Conservation (phyloP, 2,113 vertebrate species). For the Varanus komodoensis region DNA sequence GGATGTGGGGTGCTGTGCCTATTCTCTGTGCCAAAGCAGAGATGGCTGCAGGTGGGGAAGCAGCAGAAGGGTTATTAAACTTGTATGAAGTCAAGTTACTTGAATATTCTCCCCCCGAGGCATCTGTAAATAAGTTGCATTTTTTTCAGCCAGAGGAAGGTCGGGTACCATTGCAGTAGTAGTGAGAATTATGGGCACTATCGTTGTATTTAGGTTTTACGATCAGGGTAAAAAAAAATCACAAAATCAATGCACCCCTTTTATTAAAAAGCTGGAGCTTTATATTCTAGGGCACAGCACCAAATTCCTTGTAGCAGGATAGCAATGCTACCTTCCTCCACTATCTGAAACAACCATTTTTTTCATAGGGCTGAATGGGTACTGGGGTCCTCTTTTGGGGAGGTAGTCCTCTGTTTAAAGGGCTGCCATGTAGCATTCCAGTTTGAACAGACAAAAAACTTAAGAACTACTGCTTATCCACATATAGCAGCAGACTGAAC, state of each 20-base stretch:
- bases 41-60: constrained; percentile 12
- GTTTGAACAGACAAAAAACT: too few relatives aligned
- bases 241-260: background rate
- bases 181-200: background rate
- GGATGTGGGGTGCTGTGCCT: constrained; percentile 38
- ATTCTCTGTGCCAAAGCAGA: constrained; percentile 46
- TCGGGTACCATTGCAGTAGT: background rate
- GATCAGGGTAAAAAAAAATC: background rate
- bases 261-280: background rate
- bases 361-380: background rate
- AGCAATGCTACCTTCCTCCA: background rate
- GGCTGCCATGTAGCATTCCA: too few relatives aligned
- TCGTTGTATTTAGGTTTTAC: background rate
- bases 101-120: background rate
- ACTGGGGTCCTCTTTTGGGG: too few relatives aligned
- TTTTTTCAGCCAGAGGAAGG: too few relatives aligned
- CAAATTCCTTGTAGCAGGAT: background rate
- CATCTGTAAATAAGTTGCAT: background rate
- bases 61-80: constrained; percentile 34
- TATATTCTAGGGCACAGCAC: background rate
- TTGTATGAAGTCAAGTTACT: constrained; percentile 50
- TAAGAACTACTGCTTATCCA: too few relatives aligned
- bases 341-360: background rate
- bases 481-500: too few relatives aligned
- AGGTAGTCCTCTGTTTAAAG: too few relatives aligned